Evolutionary conservation across 2,797 vertebrate species (phyloP), one percentile per base, ranked within the genome.

Genomic region (Enoplosus armatus): DNA sequence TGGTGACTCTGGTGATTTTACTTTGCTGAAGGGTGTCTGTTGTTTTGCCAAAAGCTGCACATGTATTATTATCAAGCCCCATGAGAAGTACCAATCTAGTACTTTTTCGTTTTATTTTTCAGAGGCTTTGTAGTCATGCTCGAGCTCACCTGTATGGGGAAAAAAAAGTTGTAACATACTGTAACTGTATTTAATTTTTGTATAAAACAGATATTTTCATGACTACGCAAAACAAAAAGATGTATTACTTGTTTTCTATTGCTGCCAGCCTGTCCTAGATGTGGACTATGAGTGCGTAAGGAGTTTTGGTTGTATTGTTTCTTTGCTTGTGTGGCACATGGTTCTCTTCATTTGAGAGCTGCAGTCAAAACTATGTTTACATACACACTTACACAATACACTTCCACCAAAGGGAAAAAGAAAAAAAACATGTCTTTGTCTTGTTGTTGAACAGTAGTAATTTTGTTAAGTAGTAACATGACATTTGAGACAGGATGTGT

Each of bases 131-230:
- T 85, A 90, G 91, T 92, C 77, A 88, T 86, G 95, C 93, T 71
- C 85, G 94, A 94, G 91, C 93, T 95, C 94, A 94, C 87, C 89
- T 95, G 83, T 92, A 88, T 29, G 71, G 35, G 78, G 71, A 72
- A 74, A 86, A 87, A 91, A 94, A 94, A 87, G 89, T 80, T 96
- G 95, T 96, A 96, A 89, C 93, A 96, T 96, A 92, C 84, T 90
- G 91, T 96, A 96, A 94, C 95, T 97, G 96, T 97, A 97, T 97
- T 97, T 98, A 97, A 97, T 98, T 98, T 94, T 98, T 98, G 96
- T 98, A 98, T 96, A 96, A 98, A 98, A 98, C 96, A 96, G 96
- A 97, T 97, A 98, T 98, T 98, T 98, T 98, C 97, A 97, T 97
- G 97, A 97, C 78, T 95, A 96, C 94, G 86, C 87, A 82, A 90